Evolutionary conservation across 1,140 invertebrate species (phyloP).

Genomic region (Oryctes rhinoceros): DNA sequence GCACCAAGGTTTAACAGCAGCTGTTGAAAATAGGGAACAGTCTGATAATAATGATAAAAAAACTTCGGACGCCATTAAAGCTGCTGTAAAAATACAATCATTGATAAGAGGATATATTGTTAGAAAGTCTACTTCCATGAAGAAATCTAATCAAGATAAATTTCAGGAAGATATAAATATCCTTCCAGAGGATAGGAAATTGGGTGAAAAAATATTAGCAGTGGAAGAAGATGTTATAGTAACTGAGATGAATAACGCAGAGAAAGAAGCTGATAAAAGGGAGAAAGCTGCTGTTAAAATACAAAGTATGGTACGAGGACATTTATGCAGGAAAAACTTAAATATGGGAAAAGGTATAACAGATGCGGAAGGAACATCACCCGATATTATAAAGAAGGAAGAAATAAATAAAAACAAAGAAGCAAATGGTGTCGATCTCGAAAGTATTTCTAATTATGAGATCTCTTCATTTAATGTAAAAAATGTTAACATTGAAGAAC

Average conservation of each 20-base stretch:
- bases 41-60: neutral
- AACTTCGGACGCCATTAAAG: neutral
- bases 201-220: neutral
- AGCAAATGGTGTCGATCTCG: neutral
- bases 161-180: neutral
- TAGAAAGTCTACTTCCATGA: neutral
- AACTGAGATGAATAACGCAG: neutral
- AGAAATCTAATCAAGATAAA: neutral
- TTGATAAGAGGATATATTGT: neutral
- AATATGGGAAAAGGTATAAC: neutral
- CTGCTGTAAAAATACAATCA: neutral
- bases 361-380: too few species aligned
- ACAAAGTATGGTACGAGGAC: conserved; percentile 63
- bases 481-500: neutral
- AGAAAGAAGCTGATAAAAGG: neutral
- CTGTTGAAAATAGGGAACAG: too few species aligned
- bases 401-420: neutral
- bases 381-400: neutral
- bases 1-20: too few species aligned
- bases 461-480: neutral
- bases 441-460: too few species aligned
- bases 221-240: neutral
- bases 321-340: conserved; percentile 66
- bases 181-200: neutral
- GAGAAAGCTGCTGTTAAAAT: conserved; percentile 11